Evolutionary conservation across 2,797 vertebrate genomes (phyloP).

Genomic region (Carcharodon carcharias): DNA sequence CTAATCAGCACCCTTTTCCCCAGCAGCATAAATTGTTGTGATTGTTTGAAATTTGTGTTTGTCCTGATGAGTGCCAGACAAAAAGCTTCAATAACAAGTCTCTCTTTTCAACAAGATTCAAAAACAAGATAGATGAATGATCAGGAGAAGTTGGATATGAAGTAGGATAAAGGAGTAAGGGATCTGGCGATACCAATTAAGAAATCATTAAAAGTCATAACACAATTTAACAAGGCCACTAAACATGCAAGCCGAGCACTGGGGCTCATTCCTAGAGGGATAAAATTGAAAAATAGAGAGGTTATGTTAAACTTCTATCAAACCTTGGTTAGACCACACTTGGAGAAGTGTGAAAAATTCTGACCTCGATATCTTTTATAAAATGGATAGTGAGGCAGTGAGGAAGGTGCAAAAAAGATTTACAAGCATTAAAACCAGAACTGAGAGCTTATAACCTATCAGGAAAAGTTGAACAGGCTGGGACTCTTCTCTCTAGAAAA

Average conservation of each 20-base stretch:
- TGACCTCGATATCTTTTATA: not conserved
- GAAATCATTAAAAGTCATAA: not conserved
- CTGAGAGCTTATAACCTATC: not conserved
- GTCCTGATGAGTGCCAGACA: too few relatives aligned
- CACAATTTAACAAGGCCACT: not conserved
- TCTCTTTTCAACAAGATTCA: too few relatives aligned
- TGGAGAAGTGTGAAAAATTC: not conserved
- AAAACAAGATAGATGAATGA: not conserved
- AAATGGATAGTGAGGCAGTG: not conserved
- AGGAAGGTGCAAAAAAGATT: not conserved
- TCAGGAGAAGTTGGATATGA: not conserved
- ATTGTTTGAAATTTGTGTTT: too few relatives aligned
- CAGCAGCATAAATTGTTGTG: too few relatives aligned
- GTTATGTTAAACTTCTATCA: not conserved
- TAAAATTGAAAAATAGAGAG: not conserved
- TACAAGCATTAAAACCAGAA: not conserved
- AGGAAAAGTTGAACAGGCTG: not conserved
- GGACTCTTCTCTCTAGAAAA: not conserved
- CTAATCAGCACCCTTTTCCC: too few relatives aligned
- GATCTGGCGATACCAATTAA: not conserved
- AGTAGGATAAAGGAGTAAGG: not conserved
- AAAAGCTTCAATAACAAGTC: too few relatives aligned
- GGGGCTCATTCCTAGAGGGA: not conserved
- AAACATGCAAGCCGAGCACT: not conserved
- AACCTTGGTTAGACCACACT: not conserved